Evolutionary conservation across 2,888 invertebrate genomes (phyloP).

Genomic region (Cynaeus angustus): DNA sequence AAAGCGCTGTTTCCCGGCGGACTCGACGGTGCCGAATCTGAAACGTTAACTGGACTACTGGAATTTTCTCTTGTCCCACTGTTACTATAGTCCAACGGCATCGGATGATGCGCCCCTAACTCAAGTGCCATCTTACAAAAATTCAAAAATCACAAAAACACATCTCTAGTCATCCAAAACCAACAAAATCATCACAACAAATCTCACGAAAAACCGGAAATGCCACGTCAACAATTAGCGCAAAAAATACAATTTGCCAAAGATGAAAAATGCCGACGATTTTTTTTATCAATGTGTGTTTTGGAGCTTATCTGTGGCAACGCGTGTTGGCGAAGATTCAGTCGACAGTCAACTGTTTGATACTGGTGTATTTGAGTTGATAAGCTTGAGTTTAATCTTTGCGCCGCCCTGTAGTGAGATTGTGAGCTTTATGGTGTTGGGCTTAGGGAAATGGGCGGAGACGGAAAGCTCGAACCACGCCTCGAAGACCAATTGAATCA

Average conservation of each 20-base stretch:
- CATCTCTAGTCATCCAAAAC: conserved; percentile 16
- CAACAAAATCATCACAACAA: conserved; percentile 21
- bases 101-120: conserved; percentile 75
- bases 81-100: conserved; percentile 80
- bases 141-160: conserved; percentile 45
- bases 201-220: conserved; percentile 13
- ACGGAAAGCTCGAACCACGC: conserved; percentile 53
- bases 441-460: conserved; percentile 53
- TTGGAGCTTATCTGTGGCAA: conserved; percentile 47
- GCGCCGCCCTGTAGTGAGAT: conserved; percentile 40
- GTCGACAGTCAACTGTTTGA: conserved; percentile 67
- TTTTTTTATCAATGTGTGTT: conserved; percentile 39
- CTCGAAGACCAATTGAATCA: conserved; percentile 64
- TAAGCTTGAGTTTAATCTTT: conserved; percentile 57
- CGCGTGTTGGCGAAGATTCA: conserved; percentile 65
- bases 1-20: conserved; percentile 76
- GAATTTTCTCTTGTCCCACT: conserved; percentile 66
- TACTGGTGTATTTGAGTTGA: conserved; percentile 63
- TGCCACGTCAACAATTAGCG: conserved; percentile 14
- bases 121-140: conserved; percentile 73
- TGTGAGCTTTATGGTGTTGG: conserved; percentile 41
- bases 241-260: conserved; percentile 13
- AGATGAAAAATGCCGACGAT: conserved; percentile 7
- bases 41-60: conserved; percentile 66
- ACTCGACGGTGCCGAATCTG: conserved; percentile 65